A percentile compares a stretch with the other conserved stretches of the same genome.
Evolutionary conservation across 2,797 vertebrate species (phyloP).

Genomic region (Chaetodon trifasciatus): DNA sequence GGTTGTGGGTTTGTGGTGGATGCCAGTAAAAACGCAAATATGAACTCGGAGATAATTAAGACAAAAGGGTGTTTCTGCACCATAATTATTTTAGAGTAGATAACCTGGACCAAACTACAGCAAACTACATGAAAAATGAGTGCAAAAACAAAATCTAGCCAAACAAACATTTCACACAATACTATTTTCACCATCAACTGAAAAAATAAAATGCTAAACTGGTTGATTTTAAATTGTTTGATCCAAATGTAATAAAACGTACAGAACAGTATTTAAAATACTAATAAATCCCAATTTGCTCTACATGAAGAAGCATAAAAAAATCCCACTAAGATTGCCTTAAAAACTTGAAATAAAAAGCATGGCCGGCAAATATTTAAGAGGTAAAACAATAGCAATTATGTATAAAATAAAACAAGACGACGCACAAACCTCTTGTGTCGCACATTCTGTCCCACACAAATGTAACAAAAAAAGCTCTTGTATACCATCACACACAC

Average conservation of each 20-base stretch:
- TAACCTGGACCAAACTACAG: background rate
- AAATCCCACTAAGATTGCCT: background rate
- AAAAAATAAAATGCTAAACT: conserved; percentile 7
- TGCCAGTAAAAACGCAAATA: conserved; percentile 16
- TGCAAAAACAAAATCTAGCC: background rate
- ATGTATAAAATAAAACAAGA: conserved; percentile 22
- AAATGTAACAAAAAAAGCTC: conserved; percentile 14
- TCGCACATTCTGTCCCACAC: conserved; percentile 16
- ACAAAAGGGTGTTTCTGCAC: conserved; percentile 8
- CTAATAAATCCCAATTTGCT: conserved; percentile 1
- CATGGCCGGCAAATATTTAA: background rate
- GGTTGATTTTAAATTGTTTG: background rate
- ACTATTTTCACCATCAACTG: background rate
- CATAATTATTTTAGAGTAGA: background rate
- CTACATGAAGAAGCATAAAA: background rate
- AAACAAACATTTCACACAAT: background rate
- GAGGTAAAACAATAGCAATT: background rate
- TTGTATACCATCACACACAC: conserved; percentile 35
- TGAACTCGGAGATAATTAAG: background rate
- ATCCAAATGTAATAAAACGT: conserved; percentile 5
- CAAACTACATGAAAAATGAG: conserved; percentile 7
- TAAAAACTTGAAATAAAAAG: conserved; percentile 7
- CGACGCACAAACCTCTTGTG: conserved; percentile 15
- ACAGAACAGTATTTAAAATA: background rate
- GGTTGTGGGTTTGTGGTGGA: conserved; percentile 28